phyloP scores from a whole-genome alignment of 2,888 invertebrate genomes.

The Drosophila fulvimacula region DNA sequence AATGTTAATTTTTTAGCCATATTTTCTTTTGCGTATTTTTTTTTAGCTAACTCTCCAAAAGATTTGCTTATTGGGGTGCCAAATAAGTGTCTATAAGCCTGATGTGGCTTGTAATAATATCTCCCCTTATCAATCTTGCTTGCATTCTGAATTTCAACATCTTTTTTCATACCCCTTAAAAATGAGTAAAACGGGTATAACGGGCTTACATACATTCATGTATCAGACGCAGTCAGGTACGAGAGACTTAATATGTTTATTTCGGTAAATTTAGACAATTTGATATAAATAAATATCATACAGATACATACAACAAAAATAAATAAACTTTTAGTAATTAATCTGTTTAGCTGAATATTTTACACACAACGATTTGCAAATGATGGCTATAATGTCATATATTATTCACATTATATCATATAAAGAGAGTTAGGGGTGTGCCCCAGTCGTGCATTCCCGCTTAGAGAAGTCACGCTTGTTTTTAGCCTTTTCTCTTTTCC shows the following conservation, averaged over 20 bases:
- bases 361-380: too few species aligned
- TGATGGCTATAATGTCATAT: too few species aligned
- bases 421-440: neutral
- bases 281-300: too few species aligned
- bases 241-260: neutral
- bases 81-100: conserved; percentile 6
- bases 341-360: too few species aligned
- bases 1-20: conserved; percentile 66
- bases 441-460: neutral
- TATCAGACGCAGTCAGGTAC: neutral
- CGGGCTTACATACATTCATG: neutral
- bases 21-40: conserved; percentile 37
- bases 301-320: too few species aligned
- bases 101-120: conserved; percentile 26
- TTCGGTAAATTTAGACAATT: too few species aligned
- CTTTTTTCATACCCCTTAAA: conserved; percentile 49
- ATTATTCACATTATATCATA: neutral
- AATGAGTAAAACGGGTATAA: neutral
- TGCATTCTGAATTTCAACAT: conserved; percentile 26
- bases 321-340: too few species aligned
- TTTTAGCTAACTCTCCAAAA: conserved; percentile 17
- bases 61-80: conserved; percentile 28
- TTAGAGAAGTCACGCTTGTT: neutral
- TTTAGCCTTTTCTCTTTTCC: neutral
- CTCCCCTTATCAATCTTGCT: conserved; percentile 12